Percentiles rank a stretch among this genome's conserved stretches.
These are phyloP conservation scores for Phocoena sinus DNA, from an alignment of 2,113 vertebrate genomes.

Conservation along the genomic window DNA sequence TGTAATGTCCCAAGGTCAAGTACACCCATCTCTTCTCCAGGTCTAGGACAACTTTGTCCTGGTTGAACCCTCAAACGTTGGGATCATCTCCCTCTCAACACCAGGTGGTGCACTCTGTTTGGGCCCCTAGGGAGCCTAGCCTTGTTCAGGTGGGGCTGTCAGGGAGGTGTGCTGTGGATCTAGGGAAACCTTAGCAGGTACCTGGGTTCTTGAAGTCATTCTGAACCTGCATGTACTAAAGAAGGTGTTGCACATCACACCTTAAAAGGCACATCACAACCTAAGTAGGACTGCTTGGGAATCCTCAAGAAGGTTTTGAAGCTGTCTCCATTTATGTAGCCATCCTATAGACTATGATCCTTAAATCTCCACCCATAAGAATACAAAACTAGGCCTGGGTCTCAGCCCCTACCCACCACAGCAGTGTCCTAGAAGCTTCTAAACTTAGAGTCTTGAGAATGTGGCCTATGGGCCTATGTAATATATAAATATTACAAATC, in stretches of 20 bases:
- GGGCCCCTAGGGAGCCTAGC: too few relatives aligned
- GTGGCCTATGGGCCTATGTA: not conserved
- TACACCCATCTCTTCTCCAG: not conserved
- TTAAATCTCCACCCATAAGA: not conserved
- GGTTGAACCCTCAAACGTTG: fast-evolving
- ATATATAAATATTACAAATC: not conserved
- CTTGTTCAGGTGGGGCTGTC: fast-evolving
- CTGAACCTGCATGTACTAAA: not conserved
- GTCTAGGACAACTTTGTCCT: not conserved
- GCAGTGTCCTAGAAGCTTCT: not conserved
- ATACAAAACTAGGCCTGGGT: not conserved
- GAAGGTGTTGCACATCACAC: not conserved
- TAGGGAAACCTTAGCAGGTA: not conserved
- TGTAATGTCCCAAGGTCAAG: not conserved
- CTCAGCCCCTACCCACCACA: not conserved
- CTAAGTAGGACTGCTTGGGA: not conserved
- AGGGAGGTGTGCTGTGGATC: not conserved
- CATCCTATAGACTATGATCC: not conserved
- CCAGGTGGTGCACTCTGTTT: fast-evolving
- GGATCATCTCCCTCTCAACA: not conserved
- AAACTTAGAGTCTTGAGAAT: not conserved
- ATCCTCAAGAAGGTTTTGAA: not conserved
- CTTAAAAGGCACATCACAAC: not conserved
- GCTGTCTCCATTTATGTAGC: not conserved
- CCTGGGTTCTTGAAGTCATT: not conserved